These are phyloP conservation scores for Erpobdella octoculata DNA, from an alignment of 2,888 invertebrate genomes.

Conservation along the genomic window DNA sequence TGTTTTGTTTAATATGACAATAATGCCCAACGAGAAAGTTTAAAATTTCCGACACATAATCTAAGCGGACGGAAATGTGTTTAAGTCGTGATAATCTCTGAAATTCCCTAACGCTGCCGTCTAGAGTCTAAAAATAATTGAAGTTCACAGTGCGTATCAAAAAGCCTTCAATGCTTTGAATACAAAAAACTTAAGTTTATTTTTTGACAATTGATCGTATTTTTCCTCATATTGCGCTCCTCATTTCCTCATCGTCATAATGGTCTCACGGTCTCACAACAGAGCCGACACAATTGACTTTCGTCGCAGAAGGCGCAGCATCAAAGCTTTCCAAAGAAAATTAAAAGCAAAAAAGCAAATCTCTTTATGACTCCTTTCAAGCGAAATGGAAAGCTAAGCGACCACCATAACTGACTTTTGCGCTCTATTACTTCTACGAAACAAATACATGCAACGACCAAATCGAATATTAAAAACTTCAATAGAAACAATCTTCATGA, in stretches of 20 bases:
- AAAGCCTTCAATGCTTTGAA: not conserved
- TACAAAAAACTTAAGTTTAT: not conserved
- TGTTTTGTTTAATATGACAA: too few species aligned
- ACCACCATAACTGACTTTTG: not conserved
- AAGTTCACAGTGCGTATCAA: not conserved
- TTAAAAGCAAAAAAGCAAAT: not conserved
- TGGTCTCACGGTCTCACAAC: too few species aligned
- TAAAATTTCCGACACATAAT: not conserved
- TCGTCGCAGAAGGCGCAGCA: too few species aligned
- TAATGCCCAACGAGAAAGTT: not conserved
- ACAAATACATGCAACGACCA: not conserved
- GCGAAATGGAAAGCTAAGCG: not conserved
- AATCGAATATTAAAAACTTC: not conserved
- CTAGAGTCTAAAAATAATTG: not conserved
- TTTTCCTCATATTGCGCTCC: too few species aligned
- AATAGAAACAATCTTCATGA: slow-evolving; percentile 4
- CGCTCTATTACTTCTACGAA: not conserved
- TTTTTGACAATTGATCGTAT: too few species aligned
- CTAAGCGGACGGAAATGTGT: not conserved
- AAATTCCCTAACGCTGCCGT: not conserved
- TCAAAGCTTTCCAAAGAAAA: too few species aligned
- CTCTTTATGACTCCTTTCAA: not conserved
- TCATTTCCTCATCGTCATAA: too few species aligned
- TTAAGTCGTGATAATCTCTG: not conserved
- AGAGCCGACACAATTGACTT: too few species aligned